Evolutionary conservation across 2,797 vertebrate species (phyloP).

Genomic region (Trachurus trachurus): DNA sequence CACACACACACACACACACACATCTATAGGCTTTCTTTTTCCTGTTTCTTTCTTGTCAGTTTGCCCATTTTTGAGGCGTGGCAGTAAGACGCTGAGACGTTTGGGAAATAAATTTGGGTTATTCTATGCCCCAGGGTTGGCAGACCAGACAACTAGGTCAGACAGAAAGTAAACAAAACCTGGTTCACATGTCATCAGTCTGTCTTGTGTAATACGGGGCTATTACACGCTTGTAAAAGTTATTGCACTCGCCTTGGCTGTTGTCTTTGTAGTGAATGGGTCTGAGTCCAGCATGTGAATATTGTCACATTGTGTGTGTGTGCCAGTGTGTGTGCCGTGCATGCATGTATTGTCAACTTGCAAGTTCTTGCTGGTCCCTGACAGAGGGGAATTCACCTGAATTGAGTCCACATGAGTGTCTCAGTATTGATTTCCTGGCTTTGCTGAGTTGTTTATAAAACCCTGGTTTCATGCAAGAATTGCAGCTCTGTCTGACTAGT

Average conservation of each 20-base stretch:
- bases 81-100: conserved; percentile 43
- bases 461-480: not conserved
- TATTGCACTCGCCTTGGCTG: not conserved
- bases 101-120: conserved; percentile 73
- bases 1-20: not conserved
- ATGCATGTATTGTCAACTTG: not conserved
- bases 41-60: conserved; percentile 59
- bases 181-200: conserved; percentile 69
- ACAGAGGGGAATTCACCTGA: not conserved
- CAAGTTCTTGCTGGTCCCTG: not conserved
- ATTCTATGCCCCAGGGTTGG: conserved; percentile 66
- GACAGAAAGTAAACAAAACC: conserved; percentile 85
- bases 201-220: conserved; percentile 57
- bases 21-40: conserved; percentile 20
- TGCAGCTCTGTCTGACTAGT: not conserved
- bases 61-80: conserved; percentile 46
- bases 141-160: conserved; percentile 81
- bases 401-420: not conserved
- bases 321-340: not conserved
- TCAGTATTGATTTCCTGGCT: not conserved
- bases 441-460: not conserved
- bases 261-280: not conserved
- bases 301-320: not conserved
- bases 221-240: conserved; percentile 56
- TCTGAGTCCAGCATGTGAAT: conserved; percentile 2